A percentile compares a stretch with the other conserved stretches of the same genome.
Evolutionary conservation across 2,113 vertebrate genomes (phyloP).

Genomic region (Callorhinus ursinus): DNA sequence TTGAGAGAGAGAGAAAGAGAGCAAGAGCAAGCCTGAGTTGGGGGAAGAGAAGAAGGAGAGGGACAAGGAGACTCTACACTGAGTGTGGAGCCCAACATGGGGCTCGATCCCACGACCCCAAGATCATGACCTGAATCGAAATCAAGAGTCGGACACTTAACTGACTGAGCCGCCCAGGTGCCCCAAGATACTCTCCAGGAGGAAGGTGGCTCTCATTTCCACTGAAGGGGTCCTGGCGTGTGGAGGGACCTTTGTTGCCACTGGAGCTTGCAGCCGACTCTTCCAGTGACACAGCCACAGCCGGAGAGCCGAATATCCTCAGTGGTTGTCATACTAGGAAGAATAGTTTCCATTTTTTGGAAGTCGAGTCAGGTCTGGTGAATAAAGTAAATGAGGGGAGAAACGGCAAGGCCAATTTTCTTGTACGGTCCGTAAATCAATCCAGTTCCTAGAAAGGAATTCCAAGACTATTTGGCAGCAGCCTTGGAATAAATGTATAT

Average conservation of each 20-base stretch:
- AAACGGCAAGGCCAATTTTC: neutral
- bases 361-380: neutral
- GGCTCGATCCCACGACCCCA: neutral
- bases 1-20: neutral
- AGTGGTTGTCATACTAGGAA: neutral
- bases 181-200: neutral
- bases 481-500: neutral
- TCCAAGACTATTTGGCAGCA: neutral
- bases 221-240: neutral
- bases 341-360: neutral
- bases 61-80: neutral
- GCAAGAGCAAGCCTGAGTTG: neutral
- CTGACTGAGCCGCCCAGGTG: neutral
- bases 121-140: neutral
- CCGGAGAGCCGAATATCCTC: neutral
- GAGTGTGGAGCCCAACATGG: neutral
- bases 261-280: neutral
- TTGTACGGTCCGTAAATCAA: neutral
- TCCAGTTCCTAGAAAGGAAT: constrained; percentile 21
- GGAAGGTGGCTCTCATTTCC: neutral
- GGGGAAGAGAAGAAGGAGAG: neutral
- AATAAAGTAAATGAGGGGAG: constrained; percentile 11
- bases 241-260: no score
- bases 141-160: neutral
- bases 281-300: neutral